Percentiles rank a stretch among this genome's conserved stretches.
phyloP scores from a whole-genome alignment of 2,888 invertebrate species.

The Caenorhabditis drosophilae region DNA sequence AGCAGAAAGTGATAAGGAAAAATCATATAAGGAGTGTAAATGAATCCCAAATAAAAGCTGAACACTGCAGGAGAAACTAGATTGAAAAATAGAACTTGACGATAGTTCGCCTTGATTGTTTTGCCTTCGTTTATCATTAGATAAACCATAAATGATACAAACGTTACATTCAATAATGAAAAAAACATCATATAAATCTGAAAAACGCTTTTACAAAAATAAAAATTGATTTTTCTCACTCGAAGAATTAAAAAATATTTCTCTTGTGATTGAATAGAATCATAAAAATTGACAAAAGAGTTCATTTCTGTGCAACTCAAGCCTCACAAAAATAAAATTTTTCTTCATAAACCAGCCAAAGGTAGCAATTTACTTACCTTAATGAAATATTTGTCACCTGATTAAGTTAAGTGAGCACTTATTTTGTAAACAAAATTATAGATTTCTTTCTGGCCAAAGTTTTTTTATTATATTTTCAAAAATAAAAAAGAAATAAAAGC shows the following conservation, averaged over 20 bases:
- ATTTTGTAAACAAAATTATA: no score
- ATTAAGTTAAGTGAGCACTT: no score
- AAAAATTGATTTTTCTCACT: conserved; percentile 3
- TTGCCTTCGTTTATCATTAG: conserved; percentile 13
- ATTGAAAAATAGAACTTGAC: conserved; percentile 26
- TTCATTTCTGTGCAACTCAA: no score
- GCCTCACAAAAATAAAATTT: conserved; percentile 3
- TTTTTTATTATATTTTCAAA: not conserved
- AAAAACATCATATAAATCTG: conserved; percentile 27
- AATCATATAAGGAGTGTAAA: conserved; percentile 30
- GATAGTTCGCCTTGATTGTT: conserved; percentile 17
- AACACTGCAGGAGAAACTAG: conserved; percentile 20
- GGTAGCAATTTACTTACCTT: no score
- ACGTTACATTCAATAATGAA: conserved; percentile 9
- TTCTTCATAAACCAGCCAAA: no score
- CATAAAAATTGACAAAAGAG: conserved; percentile 11
- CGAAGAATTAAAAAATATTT: conserved; percentile 12
- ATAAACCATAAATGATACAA: conserved; percentile 8
- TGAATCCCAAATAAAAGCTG: conserved; percentile 33
- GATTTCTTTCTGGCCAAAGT: not conserved
- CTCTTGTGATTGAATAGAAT: conserved; percentile 13
- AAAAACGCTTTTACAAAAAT: conserved; percentile 1
- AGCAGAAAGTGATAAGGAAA: conserved; percentile 32
- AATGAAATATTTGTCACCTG: no score
- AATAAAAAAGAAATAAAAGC: not conserved